Evolutionary conservation across 2,797 vertebrate species (phyloP).

Genomic region (Pangasius larnaudii): DNA sequence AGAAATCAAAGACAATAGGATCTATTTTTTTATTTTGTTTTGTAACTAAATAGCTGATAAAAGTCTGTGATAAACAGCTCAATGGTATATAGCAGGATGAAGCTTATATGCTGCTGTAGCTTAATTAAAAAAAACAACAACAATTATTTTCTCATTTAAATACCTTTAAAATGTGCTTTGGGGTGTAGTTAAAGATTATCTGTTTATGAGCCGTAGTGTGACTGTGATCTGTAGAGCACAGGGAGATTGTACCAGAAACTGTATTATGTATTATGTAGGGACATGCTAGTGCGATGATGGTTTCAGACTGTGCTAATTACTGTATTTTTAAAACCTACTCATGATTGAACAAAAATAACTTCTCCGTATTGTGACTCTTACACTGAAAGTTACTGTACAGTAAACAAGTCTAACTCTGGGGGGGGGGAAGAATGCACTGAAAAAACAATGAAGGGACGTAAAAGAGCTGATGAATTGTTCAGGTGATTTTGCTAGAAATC

Average conservation of each 20-base stretch:
- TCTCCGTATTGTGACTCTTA: background rate
- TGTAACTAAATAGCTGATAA: conserved; percentile 4
- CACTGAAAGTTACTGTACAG: background rate
- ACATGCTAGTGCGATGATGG: background rate
- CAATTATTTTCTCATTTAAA: conserved; percentile 18
- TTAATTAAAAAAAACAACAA: conserved; percentile 13
- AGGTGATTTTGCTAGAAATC: background rate
- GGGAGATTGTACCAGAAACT: background rate
- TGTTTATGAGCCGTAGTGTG: background rate
- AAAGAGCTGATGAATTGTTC: background rate
- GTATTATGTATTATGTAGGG: background rate
- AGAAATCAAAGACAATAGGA: conserved; percentile 15
- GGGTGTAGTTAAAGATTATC: conserved; percentile 12
- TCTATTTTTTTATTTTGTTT: background rate
- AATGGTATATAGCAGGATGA: conserved; percentile 7
- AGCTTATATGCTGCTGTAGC: background rate
- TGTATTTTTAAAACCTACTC: background rate
- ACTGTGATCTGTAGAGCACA: background rate
- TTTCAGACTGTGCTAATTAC: background rate
- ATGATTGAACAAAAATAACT: background rate
- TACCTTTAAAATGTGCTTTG: background rate
- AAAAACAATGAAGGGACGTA: background rate
- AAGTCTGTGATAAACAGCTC: conserved; percentile 24
- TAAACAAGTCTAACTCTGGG: background rate
- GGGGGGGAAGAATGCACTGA: background rate